phyloP scores from a whole-genome alignment of 2,888 invertebrate species.

The Drosophila paramelanica region DNA sequence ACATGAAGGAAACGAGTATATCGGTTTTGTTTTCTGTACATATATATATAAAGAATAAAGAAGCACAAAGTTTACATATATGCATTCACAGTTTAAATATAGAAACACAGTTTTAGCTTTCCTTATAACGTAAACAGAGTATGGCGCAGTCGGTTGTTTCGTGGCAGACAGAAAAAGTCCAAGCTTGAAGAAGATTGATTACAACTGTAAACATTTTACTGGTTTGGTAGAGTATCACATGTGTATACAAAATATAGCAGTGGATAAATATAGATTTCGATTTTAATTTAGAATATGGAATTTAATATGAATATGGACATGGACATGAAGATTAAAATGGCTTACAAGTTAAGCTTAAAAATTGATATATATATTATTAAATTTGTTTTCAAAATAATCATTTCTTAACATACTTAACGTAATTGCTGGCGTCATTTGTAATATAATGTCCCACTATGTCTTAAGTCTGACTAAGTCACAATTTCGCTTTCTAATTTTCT shows the following conservation, averaged over 20 bases:
- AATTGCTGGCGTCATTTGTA: too few relatives aligned
- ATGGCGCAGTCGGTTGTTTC: not conserved
- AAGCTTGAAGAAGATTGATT: slow-evolving; percentile 7
- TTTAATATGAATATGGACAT: not conserved
- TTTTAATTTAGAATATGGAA: not conserved
- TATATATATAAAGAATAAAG: too few relatives aligned
- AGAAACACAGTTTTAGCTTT: too few relatives aligned
- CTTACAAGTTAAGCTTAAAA: too few relatives aligned
- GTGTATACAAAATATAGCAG: too few relatives aligned
- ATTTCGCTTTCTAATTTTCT: not conserved
- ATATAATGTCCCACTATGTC: not conserved
- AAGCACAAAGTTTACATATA: too few relatives aligned
- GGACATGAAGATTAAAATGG: not conserved
- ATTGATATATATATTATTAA: too few relatives aligned
- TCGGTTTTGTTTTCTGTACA: not conserved
- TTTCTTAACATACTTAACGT: too few relatives aligned
- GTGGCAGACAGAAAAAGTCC: not conserved
- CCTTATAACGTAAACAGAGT: not conserved
- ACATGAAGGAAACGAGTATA: not conserved
- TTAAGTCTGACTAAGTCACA: slow-evolving; percentile 41
- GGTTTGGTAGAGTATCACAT: too few relatives aligned
- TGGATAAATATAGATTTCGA: not conserved
- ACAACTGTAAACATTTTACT: not conserved
- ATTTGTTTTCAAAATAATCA: too few relatives aligned
- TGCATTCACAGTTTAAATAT: not conserved